These are phyloP conservation scores for Aptenodytes patagonicus DNA, from an alignment of 2,113 vertebrate genomes.

Conservation along the genomic window DNA sequence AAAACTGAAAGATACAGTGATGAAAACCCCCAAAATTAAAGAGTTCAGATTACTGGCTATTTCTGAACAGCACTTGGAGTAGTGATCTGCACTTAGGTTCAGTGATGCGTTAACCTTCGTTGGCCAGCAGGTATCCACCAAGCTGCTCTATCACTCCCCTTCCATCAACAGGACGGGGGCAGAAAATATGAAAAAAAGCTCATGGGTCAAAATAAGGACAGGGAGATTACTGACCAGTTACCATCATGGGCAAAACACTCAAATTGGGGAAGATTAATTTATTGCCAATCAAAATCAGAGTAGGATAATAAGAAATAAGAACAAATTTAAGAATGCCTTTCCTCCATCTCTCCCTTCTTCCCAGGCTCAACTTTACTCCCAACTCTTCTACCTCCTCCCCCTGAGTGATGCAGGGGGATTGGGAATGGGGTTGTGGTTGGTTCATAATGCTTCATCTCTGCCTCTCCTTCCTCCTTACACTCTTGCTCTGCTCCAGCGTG, in stretches of 20 bases:
- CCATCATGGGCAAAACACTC: background rate
- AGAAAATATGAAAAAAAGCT: background rate
- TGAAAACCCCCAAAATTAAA: background rate
- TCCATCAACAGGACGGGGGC: background rate
- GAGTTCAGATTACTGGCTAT: background rate
- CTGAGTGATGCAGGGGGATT: background rate
- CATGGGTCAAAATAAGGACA: background rate
- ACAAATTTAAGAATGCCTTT: background rate
- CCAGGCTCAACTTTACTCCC: background rate
- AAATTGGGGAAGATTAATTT: background rate
- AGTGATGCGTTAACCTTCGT: background rate
- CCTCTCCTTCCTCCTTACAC: background rate
- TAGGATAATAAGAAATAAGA: background rate
- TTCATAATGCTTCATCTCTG: background rate
- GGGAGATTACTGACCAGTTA: background rate
- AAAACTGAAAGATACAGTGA: background rate
- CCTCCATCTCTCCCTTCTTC: background rate
- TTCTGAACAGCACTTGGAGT: background rate
- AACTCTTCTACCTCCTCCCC: background rate
- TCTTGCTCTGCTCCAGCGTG: background rate
- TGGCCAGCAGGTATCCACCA: background rate
- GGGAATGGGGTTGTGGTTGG: background rate
- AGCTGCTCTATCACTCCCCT: background rate
- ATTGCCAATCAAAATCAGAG: background rate
- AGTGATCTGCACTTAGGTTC: background rate